Conservation (phyloP, 1,140 invertebrate species). For the Leucophenga varia region DNA sequence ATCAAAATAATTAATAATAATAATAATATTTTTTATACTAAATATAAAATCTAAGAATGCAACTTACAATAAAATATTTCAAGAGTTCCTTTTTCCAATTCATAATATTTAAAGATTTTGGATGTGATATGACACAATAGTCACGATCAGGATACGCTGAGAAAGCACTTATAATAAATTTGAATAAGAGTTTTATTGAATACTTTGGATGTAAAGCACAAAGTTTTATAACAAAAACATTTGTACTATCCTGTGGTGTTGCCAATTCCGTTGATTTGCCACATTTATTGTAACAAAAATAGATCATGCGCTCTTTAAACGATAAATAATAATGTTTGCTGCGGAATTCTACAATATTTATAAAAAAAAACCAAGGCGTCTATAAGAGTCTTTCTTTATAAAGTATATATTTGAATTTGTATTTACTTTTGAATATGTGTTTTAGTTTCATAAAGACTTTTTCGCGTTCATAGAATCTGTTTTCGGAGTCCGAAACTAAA, state of each 20-base stretch:
- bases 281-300: constrained; percentile 17
- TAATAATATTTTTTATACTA: neutral
- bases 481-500: neutral
- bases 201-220: constrained; percentile 19
- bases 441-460: constrained; percentile 20
- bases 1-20: too few species aligned
- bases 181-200: constrained; percentile 20
- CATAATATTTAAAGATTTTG: neutral
- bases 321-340: constrained; percentile 20
- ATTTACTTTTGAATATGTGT: constrained; percentile 29
- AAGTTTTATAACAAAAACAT: constrained; percentile 35
- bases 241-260: constrained; percentile 5
- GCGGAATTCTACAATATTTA: constrained; percentile 13
- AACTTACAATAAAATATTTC: constrained; percentile 35
- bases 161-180: constrained; percentile 26
- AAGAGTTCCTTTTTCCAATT: constrained; percentile 21
- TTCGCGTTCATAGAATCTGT: constrained; percentile 21
- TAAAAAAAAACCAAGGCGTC: neutral
- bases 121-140: constrained; percentile 35
- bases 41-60: neutral
- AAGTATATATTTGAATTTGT: too few species aligned
- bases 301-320: neutral
- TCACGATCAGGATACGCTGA: constrained; percentile 39
- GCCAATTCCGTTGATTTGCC: neutral
- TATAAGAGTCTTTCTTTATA: too few species aligned